Base-by-base conservation (phyloP, 2,113 vertebrate genomes). In the Forbesichthys papilliferus region DNA sequence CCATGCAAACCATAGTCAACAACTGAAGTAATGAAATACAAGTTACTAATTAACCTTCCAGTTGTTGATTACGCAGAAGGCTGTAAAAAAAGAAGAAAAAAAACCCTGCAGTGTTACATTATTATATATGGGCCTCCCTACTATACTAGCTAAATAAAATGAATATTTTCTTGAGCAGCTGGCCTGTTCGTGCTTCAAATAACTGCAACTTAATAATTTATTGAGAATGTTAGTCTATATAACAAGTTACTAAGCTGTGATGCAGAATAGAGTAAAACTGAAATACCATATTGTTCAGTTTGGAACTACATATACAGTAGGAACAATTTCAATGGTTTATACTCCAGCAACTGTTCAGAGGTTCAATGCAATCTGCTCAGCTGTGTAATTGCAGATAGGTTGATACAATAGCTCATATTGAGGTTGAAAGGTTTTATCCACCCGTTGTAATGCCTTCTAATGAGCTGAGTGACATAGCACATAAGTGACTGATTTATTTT, bases 161-260 rank as follows among this genome's bases (percentile, higher is more conserved):
- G 20, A 66, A 11, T 62, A 71, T 18, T 66, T 63, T 54, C 74
- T 74, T 53, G 36, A 82, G 63, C 82, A 86, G 75, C 82, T 84
- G 81, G 73, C 53, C 4, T 65, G n/a, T 72, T 42, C 34, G 63
- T 64, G 75, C 86, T 74, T 73, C 80, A 67, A 1, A 64, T 66
- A 33, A 1, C 51, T 48, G 13, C 33, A 64, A 0, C 57, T 48
- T 79, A 78, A 56, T 49, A 47, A 68, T 76, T 72, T 79, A 70
- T 71, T 74, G 61, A 55, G 71, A 65, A 81, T 20, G 34, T 46
- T 52, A 78, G 71, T 70, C 67, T 75, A 68, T 66, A 8, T 64
- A 80, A 79, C 66, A 79, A 70, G 33, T 73, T 70, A 56, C 66
- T 16, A 73, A 54, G 54, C 49, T 76, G 61, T 82, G 65, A 16